Evolutionary conservation across 2,888 invertebrate species (phyloP).

Genomic region (Diarsia mendica): DNA sequence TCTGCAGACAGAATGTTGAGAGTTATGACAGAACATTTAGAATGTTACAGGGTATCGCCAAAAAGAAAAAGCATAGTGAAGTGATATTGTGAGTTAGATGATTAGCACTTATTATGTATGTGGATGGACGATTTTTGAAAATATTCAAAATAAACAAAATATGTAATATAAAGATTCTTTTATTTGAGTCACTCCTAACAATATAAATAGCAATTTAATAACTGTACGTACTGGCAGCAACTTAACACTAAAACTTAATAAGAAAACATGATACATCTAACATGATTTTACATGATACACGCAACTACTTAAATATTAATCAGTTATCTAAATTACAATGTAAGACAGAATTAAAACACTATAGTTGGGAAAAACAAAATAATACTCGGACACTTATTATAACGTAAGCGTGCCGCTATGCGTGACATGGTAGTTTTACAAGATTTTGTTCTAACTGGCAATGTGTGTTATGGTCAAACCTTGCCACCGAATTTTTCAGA

Average conservation of each 20-base stretch:
- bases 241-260: slow-evolving; percentile 11
- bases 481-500: not conserved
- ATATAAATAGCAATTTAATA: slow-evolving; percentile 22
- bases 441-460: not conserved
- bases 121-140: slow-evolving; percentile 39
- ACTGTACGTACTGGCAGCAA: not conserved
- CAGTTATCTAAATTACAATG: not conserved
- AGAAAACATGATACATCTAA: not conserved
- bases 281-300: not conserved
- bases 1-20: slow-evolving; percentile 25
- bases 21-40: slow-evolving; percentile 35
- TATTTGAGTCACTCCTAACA: slow-evolving; percentile 29
- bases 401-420: not conserved
- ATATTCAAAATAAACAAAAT: slow-evolving; percentile 59
- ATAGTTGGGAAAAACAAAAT: not conserved
- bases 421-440: not conserved
- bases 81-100: slow-evolving; percentile 72
- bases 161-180: slow-evolving; percentile 39
- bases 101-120: slow-evolving; percentile 42
- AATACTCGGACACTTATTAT: not conserved
- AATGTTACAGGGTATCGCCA: slow-evolving; percentile 72
- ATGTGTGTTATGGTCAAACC: not conserved
- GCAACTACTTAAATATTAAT: slow-evolving; percentile 19
- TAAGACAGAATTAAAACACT: not conserved
- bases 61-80: slow-evolving; percentile 61